Conservation (phyloP, 2,888 invertebrate species). For the Oscheius myriophilus region DNA sequence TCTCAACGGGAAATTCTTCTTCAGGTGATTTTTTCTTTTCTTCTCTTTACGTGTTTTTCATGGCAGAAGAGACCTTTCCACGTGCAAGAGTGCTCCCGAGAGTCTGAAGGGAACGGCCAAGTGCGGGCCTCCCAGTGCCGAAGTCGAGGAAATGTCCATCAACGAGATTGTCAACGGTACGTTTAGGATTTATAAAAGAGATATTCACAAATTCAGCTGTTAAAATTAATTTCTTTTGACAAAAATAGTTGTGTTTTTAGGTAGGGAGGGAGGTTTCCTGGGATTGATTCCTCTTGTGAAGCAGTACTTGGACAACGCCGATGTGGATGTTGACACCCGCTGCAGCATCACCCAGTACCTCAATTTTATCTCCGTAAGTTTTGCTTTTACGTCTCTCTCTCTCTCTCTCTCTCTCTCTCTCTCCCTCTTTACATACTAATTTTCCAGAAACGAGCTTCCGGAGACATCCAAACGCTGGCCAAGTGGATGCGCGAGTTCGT, state of each 20-base stretch:
- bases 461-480: conserved; percentile 91
- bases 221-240: neutral
- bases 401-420: neutral
- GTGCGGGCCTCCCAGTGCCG: conserved; percentile 56
- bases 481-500: conserved; percentile 93
- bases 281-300: conserved; percentile 93
- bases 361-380: conserved; percentile 73
- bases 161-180: conserved; percentile 95
- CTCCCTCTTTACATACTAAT: neutral
- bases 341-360: conserved; percentile 96
- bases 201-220: neutral
- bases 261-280: conserved; percentile 86
- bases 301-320: conserved; percentile 91
- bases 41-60: neutral
- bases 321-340: conserved; percentile 94
- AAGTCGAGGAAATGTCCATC: conserved; percentile 83
- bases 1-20: conserved; percentile 87
- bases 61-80: conserved; percentile 53
- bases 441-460: conserved; percentile 79
- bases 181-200: neutral
- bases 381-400: no score
- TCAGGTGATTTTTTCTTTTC: conserved; percentile 75
- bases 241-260: conserved; percentile 32
- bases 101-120: conserved; percentile 51
- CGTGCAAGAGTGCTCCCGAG: conserved; percentile 66